Percentiles rank a stretch among this genome's conserved stretches.
Evolutionary conservation across 2,888 invertebrate species (phyloP).

Genomic region (Microctonus hyperodae): DNA sequence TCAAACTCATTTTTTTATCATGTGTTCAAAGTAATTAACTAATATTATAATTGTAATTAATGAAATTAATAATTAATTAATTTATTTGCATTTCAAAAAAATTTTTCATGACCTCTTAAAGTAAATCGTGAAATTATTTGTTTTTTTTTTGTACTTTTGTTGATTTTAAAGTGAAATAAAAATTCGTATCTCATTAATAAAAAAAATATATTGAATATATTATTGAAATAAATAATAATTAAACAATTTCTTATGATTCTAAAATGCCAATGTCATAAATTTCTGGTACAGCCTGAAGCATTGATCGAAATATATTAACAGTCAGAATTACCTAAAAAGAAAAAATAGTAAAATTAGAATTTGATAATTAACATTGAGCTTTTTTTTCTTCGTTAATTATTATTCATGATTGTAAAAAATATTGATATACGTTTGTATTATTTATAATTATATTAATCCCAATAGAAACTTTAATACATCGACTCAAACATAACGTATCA

Average conservation of each 20-base stretch:
- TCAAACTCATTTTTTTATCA: no score
- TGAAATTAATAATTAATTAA: no score
- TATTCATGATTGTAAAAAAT: slow-evolving; percentile 55
- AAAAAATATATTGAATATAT: no score
- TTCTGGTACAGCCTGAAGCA: slow-evolving; percentile 1
- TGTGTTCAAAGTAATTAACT: no score
- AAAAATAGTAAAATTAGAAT: slow-evolving; percentile 51
- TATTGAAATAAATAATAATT: no score
- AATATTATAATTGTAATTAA: no score
- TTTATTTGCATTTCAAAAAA: no score
- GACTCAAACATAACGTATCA: slow-evolving; percentile 45
- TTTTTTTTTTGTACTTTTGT: no score
- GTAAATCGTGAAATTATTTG: no score
- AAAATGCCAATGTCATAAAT: neutral
- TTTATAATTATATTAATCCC: slow-evolving; percentile 61
- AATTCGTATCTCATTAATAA: no score
- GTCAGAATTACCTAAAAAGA: slow-evolving; percentile 53
- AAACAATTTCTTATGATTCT: neutral
- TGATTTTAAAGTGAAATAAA: no score
- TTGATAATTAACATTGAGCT: slow-evolving; percentile 60
- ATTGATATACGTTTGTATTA: slow-evolving; percentile 63
- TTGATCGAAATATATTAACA: slow-evolving; percentile 15
- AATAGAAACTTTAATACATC: slow-evolving; percentile 61
- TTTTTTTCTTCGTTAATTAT: slow-evolving; percentile 51
- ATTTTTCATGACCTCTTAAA: no score